phyloP scores from a whole-genome alignment of 35 echinoderm and acorn worm species.

The Nesometra sesokonis region DNA sequence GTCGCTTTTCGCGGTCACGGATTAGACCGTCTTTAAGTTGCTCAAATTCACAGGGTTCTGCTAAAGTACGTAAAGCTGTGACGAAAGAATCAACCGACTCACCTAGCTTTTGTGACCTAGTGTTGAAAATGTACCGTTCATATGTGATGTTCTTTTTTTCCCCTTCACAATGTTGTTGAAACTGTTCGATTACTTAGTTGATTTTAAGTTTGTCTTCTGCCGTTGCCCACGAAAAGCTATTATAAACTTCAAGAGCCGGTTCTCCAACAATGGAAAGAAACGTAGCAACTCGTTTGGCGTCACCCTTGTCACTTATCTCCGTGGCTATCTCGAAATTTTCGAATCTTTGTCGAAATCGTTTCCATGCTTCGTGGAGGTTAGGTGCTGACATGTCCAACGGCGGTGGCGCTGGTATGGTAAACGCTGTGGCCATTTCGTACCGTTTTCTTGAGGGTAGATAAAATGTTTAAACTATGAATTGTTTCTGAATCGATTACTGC shows the following conservation, averaged over 20 bases:
- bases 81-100: conserved; percentile 37
- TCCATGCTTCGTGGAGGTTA: conserved; percentile 21
- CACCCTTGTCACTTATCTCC: conserved; percentile 10
- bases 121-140: conserved; percentile 56
- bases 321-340: conserved; percentile 42
- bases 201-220: conserved; percentile 23
- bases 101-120: conserved; percentile 13
- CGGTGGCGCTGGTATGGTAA: conserved; percentile 20
- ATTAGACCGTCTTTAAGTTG: not conserved
- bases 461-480: no score
- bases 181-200: conserved; percentile 34
- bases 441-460: no score
- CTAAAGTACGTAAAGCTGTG: conserved; percentile 12
- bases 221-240: conserved; percentile 28
- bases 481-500: no score
- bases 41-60: conserved; percentile 23
- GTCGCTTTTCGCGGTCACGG: not conserved
- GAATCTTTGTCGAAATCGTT: conserved; percentile 30
- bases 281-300: conserved; percentile 25
- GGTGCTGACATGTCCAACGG: conserved; percentile 16
- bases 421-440: no score
- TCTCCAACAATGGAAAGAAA: conserved; percentile 41
- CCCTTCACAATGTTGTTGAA: conserved; percentile 31
- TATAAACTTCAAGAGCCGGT: conserved; percentile 37
- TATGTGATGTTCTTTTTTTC: conserved; percentile 41